Conservation (phyloP, 2,113 vertebrate species). For the Petromus typicus region DNA sequence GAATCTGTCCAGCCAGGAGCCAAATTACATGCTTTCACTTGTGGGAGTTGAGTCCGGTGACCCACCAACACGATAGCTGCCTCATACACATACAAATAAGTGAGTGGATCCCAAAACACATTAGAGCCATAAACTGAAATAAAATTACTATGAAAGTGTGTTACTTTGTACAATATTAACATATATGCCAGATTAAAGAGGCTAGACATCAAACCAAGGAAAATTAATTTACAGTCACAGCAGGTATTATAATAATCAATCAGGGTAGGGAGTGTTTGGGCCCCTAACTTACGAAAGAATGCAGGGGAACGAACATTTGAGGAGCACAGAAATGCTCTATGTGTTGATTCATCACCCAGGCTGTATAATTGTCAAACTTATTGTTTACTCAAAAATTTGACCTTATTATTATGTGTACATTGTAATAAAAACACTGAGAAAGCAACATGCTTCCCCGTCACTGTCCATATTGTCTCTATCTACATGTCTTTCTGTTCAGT, state of each 20-base stretch:
- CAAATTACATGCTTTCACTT: neutral
- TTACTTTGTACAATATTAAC: neutral
- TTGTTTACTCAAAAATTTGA: neutral
- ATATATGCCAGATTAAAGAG: neutral
- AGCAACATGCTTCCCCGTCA: neutral
- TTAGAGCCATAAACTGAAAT: neutral
- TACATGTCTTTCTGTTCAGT: neutral
- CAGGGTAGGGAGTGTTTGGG: neutral
- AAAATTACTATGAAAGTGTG: neutral
- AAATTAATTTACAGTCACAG: neutral
- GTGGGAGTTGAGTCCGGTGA: neutral
- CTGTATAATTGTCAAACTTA: neutral
- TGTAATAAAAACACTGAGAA: neutral
- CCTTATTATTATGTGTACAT: neutral
- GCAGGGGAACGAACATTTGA: neutral
- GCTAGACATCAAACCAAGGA: neutral
- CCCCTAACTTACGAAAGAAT: neutral
- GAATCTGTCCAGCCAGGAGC: neutral
- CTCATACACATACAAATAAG: neutral
- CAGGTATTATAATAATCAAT: neutral
- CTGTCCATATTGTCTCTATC: neutral
- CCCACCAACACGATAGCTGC: neutral
- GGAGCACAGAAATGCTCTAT: neutral
- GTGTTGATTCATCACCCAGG: neutral
- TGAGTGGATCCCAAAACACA: neutral